phyloP scores from a whole-genome alignment of 2,797 vertebrate species.

The Anas bahamensis region DNA sequence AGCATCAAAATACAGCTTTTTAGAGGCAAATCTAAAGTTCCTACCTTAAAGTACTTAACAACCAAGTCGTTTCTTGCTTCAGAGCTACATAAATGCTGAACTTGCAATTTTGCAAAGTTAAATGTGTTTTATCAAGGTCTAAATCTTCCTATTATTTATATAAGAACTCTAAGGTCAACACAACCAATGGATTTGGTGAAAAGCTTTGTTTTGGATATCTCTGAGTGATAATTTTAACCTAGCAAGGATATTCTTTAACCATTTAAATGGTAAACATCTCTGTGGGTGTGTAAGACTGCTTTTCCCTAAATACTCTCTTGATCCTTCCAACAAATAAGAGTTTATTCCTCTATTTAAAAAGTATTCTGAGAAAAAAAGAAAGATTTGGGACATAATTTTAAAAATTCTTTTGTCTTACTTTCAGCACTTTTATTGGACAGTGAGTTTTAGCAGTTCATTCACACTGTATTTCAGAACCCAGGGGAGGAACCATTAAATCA shows the following conservation, averaged over 20 bases:
- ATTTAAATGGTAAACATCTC: background rate
- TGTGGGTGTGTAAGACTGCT: background rate
- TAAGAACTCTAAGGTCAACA: background rate
- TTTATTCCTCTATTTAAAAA: no score
- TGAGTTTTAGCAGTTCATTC: conserved; percentile 44
- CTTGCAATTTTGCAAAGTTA: background rate
- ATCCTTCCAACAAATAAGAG: background rate
- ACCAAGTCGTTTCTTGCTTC: background rate
- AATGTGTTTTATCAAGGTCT: background rate
- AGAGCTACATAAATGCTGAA: background rate
- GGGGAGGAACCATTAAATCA: conserved; percentile 26
- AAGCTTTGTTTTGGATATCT: background rate
- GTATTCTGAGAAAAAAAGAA: background rate
- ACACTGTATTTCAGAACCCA: conserved; percentile 5
- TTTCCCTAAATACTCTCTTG: background rate
- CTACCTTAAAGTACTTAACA: background rate
- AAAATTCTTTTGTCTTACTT: conserved; percentile 17
- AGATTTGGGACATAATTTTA: background rate
- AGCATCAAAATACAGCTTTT: background rate
- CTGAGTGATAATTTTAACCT: background rate
- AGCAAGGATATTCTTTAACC: background rate
- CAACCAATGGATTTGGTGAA: background rate
- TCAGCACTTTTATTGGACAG: background rate
- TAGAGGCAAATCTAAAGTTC: background rate
- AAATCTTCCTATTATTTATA: background rate